Conservation (phyloP, 2,888 invertebrate species). For the Lepetodrilus schrolli region DNA sequence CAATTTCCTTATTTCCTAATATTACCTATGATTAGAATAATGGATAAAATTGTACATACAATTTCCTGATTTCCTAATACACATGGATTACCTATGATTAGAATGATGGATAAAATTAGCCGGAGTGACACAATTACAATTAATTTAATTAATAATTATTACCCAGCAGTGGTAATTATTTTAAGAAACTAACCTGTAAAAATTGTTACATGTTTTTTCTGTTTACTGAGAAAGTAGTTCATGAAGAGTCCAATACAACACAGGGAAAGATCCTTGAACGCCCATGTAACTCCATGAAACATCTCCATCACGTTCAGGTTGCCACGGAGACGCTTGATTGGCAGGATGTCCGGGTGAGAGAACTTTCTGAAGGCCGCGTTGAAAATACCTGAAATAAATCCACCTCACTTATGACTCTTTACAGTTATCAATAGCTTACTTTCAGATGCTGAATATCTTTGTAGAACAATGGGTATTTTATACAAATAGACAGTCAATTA, state of each 20-base stretch:
- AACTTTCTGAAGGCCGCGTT: constrained; percentile 65
- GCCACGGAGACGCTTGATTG: constrained; percentile 59
- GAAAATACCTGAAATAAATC: constrained; percentile 55
- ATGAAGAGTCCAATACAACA: constrained; percentile 74
- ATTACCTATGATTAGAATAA: no score
- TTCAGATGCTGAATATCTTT: no score
- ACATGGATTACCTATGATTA: not conserved
- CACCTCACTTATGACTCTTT: no score
- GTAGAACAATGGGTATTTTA: no score
- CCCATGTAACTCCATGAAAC: constrained; percentile 76
- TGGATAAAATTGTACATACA: no score
- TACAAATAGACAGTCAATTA: no score
- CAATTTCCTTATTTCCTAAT: no score
- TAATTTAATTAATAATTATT: no score
- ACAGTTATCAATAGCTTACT: no score
- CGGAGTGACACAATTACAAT: not conserved
- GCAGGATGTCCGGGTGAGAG: constrained; percentile 61
- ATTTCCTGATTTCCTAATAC: no score
- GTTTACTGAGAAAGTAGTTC: constrained; percentile 73
- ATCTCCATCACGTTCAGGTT: constrained; percentile 76
- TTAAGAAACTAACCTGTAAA: constrained; percentile 67
- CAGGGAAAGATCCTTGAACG: constrained; percentile 77
- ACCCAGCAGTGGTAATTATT: not conserved
- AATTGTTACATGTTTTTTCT: constrained; percentile 69
- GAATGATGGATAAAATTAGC: not conserved